Percentiles rank a stretch among this genome's conserved stretches.
phyloP scores from a whole-genome alignment of 2,797 vertebrate species.

The Hippoglossus hippoglossus region DNA sequence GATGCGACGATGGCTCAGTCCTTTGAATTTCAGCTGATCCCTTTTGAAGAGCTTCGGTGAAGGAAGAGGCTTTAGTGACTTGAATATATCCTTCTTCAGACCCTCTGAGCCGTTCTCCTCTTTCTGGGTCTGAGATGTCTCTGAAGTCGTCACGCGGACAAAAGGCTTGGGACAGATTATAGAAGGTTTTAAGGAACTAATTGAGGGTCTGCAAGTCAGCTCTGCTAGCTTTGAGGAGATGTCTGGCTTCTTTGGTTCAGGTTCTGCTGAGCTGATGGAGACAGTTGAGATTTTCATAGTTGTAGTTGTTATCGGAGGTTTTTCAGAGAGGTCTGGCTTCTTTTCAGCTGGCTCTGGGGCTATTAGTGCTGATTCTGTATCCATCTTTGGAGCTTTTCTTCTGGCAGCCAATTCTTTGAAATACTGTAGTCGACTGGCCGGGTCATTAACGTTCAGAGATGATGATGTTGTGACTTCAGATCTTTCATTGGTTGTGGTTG shows the following conservation, averaged over 20 bases:
- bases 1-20: slow-evolving; percentile 74
- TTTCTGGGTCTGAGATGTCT: slow-evolving; percentile 60
- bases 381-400: slow-evolving; percentile 78
- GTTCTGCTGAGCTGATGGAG: slow-evolving; percentile 41
- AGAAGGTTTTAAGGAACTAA: slow-evolving; percentile 70
- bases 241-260: slow-evolving; percentile 69
- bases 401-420: slow-evolving; percentile 83
- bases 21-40: slow-evolving; percentile 80
- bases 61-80: slow-evolving; percentile 78
- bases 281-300: slow-evolving; percentile 22
- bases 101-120: slow-evolving; percentile 71
- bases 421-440: slow-evolving; percentile 80
- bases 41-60: slow-evolving; percentile 84
- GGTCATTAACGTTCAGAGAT: slow-evolving; percentile 79
- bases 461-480: slow-evolving; percentile 35
- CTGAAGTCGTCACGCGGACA: slow-evolving; percentile 52
- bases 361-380: slow-evolving; percentile 63
- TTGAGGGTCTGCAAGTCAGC: slow-evolving; percentile 62
- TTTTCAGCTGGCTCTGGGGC: slow-evolving; percentile 71
- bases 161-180: slow-evolving; percentile 59
- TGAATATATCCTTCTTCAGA: slow-evolving; percentile 81
- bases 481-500: slow-evolving; percentile 34
- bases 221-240: slow-evolving; percentile 71
- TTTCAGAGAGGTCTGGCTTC: slow-evolving; percentile 65
- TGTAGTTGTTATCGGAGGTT: slow-evolving; percentile 27